Evolutionary conservation across 2,888 invertebrate species (phyloP), one percentile per base, ranked within the genome.

Genomic region (Temnothorax rugatulus): DNA sequence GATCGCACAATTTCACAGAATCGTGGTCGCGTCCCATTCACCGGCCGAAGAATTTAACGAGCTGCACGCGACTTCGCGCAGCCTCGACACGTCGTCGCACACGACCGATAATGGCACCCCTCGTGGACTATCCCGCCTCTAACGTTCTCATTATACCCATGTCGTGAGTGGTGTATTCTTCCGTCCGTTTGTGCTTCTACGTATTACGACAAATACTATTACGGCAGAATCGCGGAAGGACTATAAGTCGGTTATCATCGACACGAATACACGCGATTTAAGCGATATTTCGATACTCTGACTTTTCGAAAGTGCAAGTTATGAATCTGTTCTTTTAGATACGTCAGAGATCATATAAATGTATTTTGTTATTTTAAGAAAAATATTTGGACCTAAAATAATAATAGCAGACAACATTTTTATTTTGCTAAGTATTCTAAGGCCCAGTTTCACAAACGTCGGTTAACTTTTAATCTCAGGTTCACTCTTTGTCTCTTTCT

Each of bases 1-100:
- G 93, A 93, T 93, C 92, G 93, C 89, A 86, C 93, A 91, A 94
- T 94, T 94, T 93, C 92, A 92, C 91, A 92, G 92, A 93, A 92
- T 93, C 92, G 86, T 90, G 90, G 89, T 81, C 84, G 81, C 86
- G 87, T 88, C 86, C 84, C 84, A 84, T 88, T 87, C 90, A 86
- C 63, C 82, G 88, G 84, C 86, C 90, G 94, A 94, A 93, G 93
- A 93, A 93, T 94, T 94, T 94, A 94, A 94, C 94, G 92, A 94
- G 94, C 90, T 90, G 82, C 94, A 94, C 94, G 93, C 93, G 94
- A 71, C 89, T 84, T 15, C 75, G 82, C 81, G 83, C 83, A 76
- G 83, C 81, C 69, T 73, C 82, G 71, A 83, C 13, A 83, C 83
- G 63, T 71, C 79, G 82, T 88, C 86, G 82, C 88, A 89, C 87